Evolutionary conservation across 2,113 vertebrate species (phyloP).

Genomic region (Pseudois nayaur): DNA sequence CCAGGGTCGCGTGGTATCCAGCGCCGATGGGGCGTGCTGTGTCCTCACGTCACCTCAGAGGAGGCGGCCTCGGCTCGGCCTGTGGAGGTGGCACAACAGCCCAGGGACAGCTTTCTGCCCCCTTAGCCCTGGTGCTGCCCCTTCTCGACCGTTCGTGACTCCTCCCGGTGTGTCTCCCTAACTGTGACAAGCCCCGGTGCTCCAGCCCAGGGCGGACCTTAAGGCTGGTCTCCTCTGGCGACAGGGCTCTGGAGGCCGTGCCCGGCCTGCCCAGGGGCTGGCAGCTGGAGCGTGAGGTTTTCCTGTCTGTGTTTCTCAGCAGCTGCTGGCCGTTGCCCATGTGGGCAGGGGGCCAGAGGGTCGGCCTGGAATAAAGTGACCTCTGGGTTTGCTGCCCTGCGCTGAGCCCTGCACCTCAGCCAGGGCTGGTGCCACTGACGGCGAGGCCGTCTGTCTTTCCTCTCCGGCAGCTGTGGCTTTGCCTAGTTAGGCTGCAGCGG

Average conservation of each 20-base stretch:
- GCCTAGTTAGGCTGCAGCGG: background rate
- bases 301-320: background rate
- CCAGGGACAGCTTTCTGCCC: background rate
- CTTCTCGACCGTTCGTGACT: background rate
- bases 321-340: background rate
- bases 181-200: background rate
- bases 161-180: background rate
- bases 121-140: background rate
- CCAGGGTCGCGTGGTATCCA: background rate
- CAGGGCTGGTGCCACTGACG: background rate
- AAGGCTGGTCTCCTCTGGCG: background rate
- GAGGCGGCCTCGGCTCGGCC: accelerated
- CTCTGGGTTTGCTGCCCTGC: background rate
- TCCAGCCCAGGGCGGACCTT: background rate
- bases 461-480: background rate
- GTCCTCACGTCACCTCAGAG: background rate
- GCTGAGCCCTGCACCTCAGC: background rate
- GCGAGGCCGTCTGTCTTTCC: background rate
- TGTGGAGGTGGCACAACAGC: background rate
- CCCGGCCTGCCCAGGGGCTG: background rate
- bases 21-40: background rate
- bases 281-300: background rate
- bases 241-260: background rate
- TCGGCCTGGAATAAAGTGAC: background rate
- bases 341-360: background rate